Evolutionary conservation across 2,113 vertebrate species (phyloP), one percentile per base, ranked within the genome.

Genomic region (Malurus elegans): DNA sequence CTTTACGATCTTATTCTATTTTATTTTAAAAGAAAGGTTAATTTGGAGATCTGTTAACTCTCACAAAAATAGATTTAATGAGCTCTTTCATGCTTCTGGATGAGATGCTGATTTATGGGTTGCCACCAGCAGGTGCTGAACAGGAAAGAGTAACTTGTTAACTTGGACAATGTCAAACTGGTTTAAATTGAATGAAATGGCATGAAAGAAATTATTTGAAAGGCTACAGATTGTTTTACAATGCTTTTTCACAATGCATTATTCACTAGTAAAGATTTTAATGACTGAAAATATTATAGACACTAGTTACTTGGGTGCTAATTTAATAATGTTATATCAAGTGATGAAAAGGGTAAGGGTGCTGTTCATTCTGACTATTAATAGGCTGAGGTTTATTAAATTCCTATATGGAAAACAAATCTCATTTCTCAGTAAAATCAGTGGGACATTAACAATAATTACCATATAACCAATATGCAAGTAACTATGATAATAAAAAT

Each of bases 21-120:
- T 87, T 76, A 56, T 81, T 89, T 94, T 86, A 42, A 67, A 95
- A 53, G 66, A 64, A 81, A 62, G 80, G 75, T 79, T 93, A 92
- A 94, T 94, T 93, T 91, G 86, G 86, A 95, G 86, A 96, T 70
- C 80, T 69, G 69, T 54, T 91, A 95, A 67, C 71, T 96, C 56
- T n/a, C 31, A 89, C 61, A 51, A 72, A 96, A 95, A 83, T 13
- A 88, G 80, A 81, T 79, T 80, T 93, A 88, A 94, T 84, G 88
- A 96, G 53, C 73, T 92, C 87, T 66, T 82, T 89, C 93, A 54
- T 79, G 80, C 88, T 93, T 92, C 72, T 56, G 90, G 87, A 82
- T 4, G 18, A 85, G 71, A 86, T 4, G 40, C 21, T 91, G 87
- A 92, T 84, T 74, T 96, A 93, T 0, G 60, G 53, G 13, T 70